These are phyloP conservation scores for Lacanobia wlatinum DNA, from an alignment of 2,888 invertebrate genomes.

Conservation along the genomic window DNA sequence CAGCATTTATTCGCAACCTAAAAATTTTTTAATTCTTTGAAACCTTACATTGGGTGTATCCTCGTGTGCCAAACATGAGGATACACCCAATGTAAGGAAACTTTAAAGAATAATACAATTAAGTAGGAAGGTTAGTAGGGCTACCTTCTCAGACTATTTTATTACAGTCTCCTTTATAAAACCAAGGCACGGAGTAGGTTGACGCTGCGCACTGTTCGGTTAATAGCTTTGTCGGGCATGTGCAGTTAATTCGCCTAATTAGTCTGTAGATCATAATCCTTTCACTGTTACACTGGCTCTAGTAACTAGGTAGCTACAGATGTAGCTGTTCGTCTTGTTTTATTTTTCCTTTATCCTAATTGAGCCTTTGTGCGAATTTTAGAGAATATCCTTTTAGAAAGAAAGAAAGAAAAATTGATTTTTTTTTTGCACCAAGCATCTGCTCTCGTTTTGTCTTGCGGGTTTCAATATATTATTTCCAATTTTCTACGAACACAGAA, in stretches of 20 bases:
- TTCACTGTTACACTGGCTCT: slow-evolving; percentile 9
- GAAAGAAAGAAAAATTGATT: too few species aligned
- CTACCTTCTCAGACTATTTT: slow-evolving; percentile 1
- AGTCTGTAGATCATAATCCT: slow-evolving; percentile 43
- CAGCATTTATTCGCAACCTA: not conserved
- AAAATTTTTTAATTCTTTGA: too few species aligned
- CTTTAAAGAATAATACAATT: too few species aligned
- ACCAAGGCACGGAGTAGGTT: slow-evolving; percentile 18
- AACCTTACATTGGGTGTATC: too few species aligned
- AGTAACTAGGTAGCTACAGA: too few species aligned
- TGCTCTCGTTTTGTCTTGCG: too few species aligned
- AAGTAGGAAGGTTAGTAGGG: too few species aligned
- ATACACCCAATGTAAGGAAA: too few species aligned
- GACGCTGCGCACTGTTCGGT: slow-evolving; percentile 8
- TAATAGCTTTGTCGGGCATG: slow-evolving; percentile 53
- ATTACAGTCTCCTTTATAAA: slow-evolving; percentile 10
- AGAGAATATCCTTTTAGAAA: not conserved
- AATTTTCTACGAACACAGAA: too few species aligned
- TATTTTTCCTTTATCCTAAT: not conserved
- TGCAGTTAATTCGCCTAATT: slow-evolving; percentile 56
- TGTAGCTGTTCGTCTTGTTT: not conserved
- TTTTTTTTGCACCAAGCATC: too few species aligned
- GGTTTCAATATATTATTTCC: too few species aligned
- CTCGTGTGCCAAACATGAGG: too few species aligned
- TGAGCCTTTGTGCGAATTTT: not conserved